A percentile compares a stretch with the other conserved stretches of the same genome.
phyloP scores from a whole-genome alignment of 2,797 vertebrate species.

The Clarias fuscus region DNA sequence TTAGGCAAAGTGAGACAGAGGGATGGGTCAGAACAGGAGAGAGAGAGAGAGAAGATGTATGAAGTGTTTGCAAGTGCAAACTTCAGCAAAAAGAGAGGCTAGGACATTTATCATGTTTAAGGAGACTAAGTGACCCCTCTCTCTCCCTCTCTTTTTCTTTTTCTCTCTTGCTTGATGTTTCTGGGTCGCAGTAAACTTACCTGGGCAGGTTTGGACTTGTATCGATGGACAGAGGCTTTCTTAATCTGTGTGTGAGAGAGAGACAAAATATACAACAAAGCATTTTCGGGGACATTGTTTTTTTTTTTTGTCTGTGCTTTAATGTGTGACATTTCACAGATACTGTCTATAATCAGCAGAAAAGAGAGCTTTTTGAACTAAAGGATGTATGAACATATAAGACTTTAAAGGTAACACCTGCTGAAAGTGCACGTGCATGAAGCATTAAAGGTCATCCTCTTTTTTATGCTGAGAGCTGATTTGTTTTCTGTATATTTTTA shows the following conservation, averaged over 20 bases:
- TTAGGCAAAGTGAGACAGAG: not conserved
- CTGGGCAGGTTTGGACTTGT: conserved; percentile 56
- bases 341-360: conserved; percentile 18
- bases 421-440: conserved; percentile 8
- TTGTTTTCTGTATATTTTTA: not conserved
- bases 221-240: conserved; percentile 48
- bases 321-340: not conserved
- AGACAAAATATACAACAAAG: conserved; percentile 11
- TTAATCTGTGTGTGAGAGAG: not conserved
- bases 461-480: not conserved
- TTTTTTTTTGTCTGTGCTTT: not conserved
- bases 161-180: conserved; percentile 7
- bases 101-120: conserved; percentile 49
- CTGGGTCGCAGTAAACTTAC: conserved; percentile 22
- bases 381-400: not conserved
- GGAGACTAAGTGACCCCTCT: conserved; percentile 31
- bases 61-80: conserved; percentile 28
- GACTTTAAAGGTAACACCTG: conserved; percentile 19
- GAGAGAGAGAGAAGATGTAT: conserved; percentile 25
- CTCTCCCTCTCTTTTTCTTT: conserved; percentile 2
- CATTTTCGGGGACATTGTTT: not conserved
- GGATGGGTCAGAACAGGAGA: not conserved
- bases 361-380: conserved; percentile 16
- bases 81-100: conserved; percentile 35
- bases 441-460: conserved; percentile 29